Base-by-base conservation (phyloP, 2,797 vertebrate species). In the Cirrhinus mrigala region DNA sequence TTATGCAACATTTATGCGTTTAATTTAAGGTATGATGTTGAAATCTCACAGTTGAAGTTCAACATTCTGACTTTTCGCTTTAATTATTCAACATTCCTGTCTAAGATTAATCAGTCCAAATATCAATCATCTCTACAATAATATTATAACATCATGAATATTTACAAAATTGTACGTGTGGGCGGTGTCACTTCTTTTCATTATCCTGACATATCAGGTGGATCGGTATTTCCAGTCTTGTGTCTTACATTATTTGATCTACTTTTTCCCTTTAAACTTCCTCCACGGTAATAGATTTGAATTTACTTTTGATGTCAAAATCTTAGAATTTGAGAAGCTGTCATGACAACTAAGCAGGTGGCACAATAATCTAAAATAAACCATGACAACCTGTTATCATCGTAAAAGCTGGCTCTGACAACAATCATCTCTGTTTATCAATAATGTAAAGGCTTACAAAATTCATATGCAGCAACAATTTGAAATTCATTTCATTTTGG, bases 391-490 rank as follows among this genome's bases (percentile, higher is more conserved):
- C 29, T 81, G 60, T 80, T 48, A 71, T 46, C 37, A 73, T 4
- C 27, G 69, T n/a, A 50, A 73, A 24, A 81, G n/a, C 64, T 79
- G 76, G 62, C 54, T 71, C 54, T 76, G 62, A 68, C 60, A 56
- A 64, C 44, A 81, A 52, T 54, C 20, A 15, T 66, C 78, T 69
- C 50, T 40, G 46, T 83, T 89, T 56, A 85, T 84, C 62, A 88
- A 88, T 85, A 88, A 82, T 88, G 56, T 79, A 85, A 87, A 87
- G 70, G 46, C 66, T 82, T 79, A 73, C 56, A 79, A 52, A 79
- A 74, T 82, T 73, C 2, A 77, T 78, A 62, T 74, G 79, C 66
- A 70, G 69, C 79, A 87, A 85, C 62, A 58, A 82, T 78, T 85
- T 85, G 71, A 78, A 79, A 69, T 82, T 77, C 80, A 82, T 73